Evolutionary conservation across 2,797 vertebrate species (phyloP).

Genomic region (Sebastes nivosus): DNA sequence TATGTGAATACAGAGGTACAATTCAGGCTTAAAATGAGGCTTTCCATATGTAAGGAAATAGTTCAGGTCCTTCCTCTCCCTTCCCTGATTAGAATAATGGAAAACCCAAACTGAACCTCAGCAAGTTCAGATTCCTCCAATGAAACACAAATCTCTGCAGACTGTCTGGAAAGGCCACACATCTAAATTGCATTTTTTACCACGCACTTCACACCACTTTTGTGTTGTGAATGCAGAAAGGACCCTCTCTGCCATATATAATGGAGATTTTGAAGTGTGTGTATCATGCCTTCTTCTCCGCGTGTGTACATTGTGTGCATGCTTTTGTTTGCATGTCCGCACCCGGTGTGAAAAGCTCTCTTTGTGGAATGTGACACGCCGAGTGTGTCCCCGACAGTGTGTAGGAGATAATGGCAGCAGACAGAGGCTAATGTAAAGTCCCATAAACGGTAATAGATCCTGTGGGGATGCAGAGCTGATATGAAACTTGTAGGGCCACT

Average conservation of each 20-base stretch:
- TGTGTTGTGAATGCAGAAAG: slow-evolving; percentile 18
- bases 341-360: slow-evolving; percentile 17
- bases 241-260: background rate
- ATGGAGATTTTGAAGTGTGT: background rate
- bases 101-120: slow-evolving; percentile 43
- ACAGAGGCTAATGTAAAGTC: slow-evolving; percentile 70
- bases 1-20: background rate
- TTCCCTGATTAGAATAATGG: slow-evolving; percentile 43
- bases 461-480: slow-evolving; percentile 61
- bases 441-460: slow-evolving; percentile 76
- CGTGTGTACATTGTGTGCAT: background rate
- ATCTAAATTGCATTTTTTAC: slow-evolving; percentile 63
- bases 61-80: slow-evolving; percentile 15
- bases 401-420: slow-evolving; percentile 61
- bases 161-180: slow-evolving; percentile 47
- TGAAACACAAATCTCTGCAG: slow-evolving; percentile 46
- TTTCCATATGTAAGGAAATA: slow-evolving; percentile 15
- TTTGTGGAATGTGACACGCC: slow-evolving; percentile 24
- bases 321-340: slow-evolving; percentile 20
- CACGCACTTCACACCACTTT: slow-evolving; percentile 31
- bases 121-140: slow-evolving; percentile 31
- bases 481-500: slow-evolving; percentile 60
- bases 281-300: background rate
- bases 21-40: background rate
- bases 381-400: slow-evolving; percentile 46